Evolutionary conservation across 1,140 invertebrate species (phyloP), one percentile per base, ranked within the genome.

Genomic region (Leptinotarsa undecemlineata): DNA sequence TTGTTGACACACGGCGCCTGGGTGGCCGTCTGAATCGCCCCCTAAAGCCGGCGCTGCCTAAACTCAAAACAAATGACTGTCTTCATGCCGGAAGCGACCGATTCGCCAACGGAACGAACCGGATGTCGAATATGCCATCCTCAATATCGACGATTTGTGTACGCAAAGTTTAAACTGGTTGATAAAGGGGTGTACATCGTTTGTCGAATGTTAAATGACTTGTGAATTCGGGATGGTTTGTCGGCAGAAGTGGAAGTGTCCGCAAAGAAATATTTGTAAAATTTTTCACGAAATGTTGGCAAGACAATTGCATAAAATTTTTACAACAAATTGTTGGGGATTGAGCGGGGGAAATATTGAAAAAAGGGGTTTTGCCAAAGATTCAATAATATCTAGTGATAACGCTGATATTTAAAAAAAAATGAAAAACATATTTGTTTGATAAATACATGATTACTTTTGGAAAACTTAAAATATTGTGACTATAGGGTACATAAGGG

Each of bases 131-230:
- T 17, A 57, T 57, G n/a, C 51, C 51, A 57, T 57, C 3, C 51
- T 57, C 51, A 19, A 57, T 57, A 57, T 57, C 11, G 51, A 57
- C 51, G 51, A 57, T 57, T 57, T 71, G 42, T 71, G 48, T 63
- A 64, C 48, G 68, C 68, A 62, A 64, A 62, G 42, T 68, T 48
- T 33, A 71, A 71, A 71, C 17, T 63, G 57, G 48, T 74, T 63
- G 71, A 62, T 71, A 71, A 20, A 64, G 73, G 73, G 68, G 66
- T 74, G 51, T 48, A 64, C 42, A 61, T 74, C 73, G 68, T 74
- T 74, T 74, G 73, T 74, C 73, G 71, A 74, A 21, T 74, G 73
- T 19, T 74, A 71, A 74, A 74, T 74, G 73, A 62, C 68, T 74
- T 74, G 73, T 74, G 68, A 74, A 74, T 74, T 74, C 42, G 57